These are phyloP conservation scores for Amphimallon solstitiale DNA, from an alignment of 2,888 invertebrate genomes.

Conservation along the genomic window DNA sequence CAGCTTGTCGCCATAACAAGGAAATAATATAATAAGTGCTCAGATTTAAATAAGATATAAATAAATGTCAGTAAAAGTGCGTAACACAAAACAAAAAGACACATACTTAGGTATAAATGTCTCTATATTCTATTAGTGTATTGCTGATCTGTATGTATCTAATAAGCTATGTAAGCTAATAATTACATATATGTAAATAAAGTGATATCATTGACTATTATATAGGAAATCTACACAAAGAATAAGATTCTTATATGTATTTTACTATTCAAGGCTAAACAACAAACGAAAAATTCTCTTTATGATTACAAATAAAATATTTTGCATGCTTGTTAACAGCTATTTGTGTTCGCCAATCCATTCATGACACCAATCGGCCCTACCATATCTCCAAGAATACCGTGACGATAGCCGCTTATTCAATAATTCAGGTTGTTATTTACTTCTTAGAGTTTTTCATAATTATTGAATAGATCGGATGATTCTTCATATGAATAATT, in stretches of 20 bases:
- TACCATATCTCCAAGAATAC: neutral
- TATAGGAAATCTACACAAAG: no score
- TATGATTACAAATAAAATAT: constrained; percentile 11
- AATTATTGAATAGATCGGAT: constrained; percentile 11
- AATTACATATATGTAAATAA: neutral
- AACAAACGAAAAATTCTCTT: constrained; percentile 17
- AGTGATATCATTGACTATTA: neutral
- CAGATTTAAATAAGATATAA: no score
- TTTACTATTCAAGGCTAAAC: constrained; percentile 13
- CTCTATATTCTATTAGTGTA: no score
- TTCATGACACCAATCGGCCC: neutral
- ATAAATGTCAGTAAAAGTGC: no score
- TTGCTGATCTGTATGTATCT: no score
- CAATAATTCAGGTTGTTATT: constrained; percentile 7
- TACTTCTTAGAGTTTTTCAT: constrained; percentile 4
- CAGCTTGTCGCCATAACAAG: no score
- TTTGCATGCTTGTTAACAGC: constrained; percentile 2
- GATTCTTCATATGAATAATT: constrained; percentile 22
- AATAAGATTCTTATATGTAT: constrained; percentile 1
- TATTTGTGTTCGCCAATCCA: constrained; percentile 5
- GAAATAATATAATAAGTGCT: no score
- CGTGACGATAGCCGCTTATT: constrained; percentile 8
- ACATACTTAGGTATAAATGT: no score
- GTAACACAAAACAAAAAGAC: no score
- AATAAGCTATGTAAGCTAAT: no score